These are phyloP conservation scores for Papilio helenus DNA, from an alignment of 1,140 invertebrate species.

Conservation along the genomic window DNA sequence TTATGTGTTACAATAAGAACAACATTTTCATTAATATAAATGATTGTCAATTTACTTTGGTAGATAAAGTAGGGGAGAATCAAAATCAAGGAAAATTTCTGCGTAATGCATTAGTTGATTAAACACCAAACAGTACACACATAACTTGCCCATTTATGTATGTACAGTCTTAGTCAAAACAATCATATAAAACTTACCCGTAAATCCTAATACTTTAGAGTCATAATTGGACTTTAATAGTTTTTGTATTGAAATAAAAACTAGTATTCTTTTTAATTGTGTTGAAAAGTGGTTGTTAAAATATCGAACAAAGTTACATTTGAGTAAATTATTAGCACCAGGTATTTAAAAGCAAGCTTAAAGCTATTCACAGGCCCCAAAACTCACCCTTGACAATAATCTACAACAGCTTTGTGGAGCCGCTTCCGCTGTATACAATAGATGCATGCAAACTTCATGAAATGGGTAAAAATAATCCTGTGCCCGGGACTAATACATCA, in stretches of 20 bases:
- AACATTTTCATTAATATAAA: background rate
- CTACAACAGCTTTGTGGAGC: conserved; percentile 70
- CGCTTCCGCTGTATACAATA: conserved; percentile 78
- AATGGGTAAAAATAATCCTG: conserved; percentile 82
- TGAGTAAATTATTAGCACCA: conserved; percentile 14
- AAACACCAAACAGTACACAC: background rate
- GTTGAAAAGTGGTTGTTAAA: background rate
- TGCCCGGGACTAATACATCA: conserved; percentile 78
- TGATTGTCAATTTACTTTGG: background rate
- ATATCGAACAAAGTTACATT: conserved; percentile 10
- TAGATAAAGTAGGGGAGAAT: background rate
- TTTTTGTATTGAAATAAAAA: too few relatives aligned
- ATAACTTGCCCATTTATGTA: too few relatives aligned
- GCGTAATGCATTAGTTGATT: background rate
- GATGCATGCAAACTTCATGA: conserved; percentile 80
- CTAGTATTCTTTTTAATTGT: background rate
- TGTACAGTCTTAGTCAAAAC: too few relatives aligned
- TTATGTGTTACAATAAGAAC: too few relatives aligned
- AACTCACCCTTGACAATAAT: conserved; percentile 63
- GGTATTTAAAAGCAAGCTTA: conserved; percentile 64
- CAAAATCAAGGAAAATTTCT: background rate
- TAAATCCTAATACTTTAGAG: too few relatives aligned
- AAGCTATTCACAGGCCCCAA: conserved; percentile 61
- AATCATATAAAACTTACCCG: too few relatives aligned
- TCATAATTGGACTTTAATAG: too few relatives aligned